Percentiles rank a stretch among this genome's conserved stretches.
These are phyloP conservation scores for Menidia menidia DNA, from an alignment of 2,797 vertebrate species.

Conservation along the genomic window DNA sequence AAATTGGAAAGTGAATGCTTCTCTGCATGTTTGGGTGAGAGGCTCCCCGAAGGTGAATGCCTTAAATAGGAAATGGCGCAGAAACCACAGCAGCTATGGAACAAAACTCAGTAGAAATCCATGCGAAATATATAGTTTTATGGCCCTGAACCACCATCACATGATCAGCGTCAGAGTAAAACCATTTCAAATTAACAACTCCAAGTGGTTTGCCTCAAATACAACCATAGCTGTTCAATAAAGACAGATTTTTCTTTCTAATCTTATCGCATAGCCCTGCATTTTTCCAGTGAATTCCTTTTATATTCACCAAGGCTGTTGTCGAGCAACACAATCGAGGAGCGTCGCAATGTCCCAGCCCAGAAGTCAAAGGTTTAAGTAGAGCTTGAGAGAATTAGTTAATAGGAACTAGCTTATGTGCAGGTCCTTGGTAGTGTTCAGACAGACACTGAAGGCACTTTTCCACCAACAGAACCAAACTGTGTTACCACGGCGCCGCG, in stretches of 20 bases:
- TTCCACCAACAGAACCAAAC: not conserved
- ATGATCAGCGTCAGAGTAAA: not conserved
- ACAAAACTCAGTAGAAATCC: constrained; percentile 8
- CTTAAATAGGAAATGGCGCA: constrained; percentile 52
- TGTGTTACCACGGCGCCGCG: not conserved
- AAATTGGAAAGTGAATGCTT: constrained; percentile 79
- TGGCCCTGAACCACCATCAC: not conserved
- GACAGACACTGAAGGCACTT: not conserved
- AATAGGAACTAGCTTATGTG: not conserved
- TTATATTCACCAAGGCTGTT: not conserved
- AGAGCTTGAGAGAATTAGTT: not conserved
- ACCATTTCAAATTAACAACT: constrained; percentile 4
- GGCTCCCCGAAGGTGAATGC: constrained; percentile 61
- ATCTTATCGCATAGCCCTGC: not conserved
- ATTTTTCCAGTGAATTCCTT: not conserved
- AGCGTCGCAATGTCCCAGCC: not conserved
- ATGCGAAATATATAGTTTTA: constrained; percentile 4
- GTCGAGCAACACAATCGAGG: not conserved
- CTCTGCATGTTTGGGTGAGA: constrained; percentile 55
- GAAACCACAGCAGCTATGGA: constrained; percentile 37
- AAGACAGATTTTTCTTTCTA: not conserved
- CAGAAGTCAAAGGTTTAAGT: not conserved
- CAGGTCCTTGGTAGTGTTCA: not conserved
- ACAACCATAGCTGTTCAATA: not conserved
- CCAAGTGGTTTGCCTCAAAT: not conserved